Evolutionary conservation across 2,113 vertebrate genomes (phyloP).

Genomic region (Tamias sibiricus): DNA sequence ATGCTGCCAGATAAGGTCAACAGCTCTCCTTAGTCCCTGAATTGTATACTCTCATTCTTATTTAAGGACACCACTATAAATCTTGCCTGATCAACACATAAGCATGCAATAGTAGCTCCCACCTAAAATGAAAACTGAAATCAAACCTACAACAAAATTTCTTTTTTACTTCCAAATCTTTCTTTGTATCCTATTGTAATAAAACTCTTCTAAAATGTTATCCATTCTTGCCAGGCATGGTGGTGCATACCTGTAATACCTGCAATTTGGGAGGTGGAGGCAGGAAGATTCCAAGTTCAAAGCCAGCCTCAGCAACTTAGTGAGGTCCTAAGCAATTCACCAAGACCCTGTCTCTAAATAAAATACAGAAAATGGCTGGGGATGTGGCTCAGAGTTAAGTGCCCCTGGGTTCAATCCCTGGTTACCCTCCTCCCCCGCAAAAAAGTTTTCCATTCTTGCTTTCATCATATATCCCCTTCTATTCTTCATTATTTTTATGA

Average conservation of each 20-base stretch:
- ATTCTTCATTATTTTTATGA: neutral
- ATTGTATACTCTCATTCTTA: neutral
- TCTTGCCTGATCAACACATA: neutral
- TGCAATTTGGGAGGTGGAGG: no score
- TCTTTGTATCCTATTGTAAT: no score
- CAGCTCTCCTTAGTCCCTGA: accelerated
- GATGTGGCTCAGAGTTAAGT: no score
- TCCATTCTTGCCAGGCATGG: no score
- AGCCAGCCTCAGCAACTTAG: no score
- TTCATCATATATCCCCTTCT: neutral
- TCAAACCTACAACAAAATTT: neutral
- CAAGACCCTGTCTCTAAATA: no score
- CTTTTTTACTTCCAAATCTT: neutral
- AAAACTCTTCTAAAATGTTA: neutral
- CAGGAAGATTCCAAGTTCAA: no score
- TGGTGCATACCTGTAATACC: no score
- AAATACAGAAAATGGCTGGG: no score
- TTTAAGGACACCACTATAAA: neutral
- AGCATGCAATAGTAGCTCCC: neutral
- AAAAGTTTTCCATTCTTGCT: neutral
- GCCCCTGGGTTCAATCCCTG: no score
- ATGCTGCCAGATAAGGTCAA: neutral
- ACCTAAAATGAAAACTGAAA: neutral
- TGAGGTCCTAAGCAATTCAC: no score
- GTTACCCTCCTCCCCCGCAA: no score